Evolutionary conservation across 2,888 invertebrate genomes (phyloP).

Genomic region (Trachelus iudaicus): DNA sequence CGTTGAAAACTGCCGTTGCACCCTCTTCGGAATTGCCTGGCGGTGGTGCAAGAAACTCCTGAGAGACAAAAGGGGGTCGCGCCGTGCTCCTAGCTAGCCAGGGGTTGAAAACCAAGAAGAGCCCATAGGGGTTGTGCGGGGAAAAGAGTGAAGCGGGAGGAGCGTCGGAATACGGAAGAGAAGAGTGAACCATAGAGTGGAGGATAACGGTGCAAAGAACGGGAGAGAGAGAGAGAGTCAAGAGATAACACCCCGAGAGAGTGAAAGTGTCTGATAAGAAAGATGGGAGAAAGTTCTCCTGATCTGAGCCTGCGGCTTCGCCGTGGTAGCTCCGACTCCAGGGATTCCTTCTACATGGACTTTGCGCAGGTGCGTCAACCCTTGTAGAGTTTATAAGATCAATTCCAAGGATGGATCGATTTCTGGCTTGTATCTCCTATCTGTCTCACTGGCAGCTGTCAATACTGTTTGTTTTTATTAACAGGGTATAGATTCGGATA

Average conservation of each 20-base stretch:
- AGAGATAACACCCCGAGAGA: slow-evolving; percentile 14
- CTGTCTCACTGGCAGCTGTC: neutral
- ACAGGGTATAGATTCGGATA: slow-evolving; percentile 88
- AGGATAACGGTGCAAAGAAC: slow-evolving; percentile 12
- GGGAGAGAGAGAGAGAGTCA: slow-evolving; percentile 12
- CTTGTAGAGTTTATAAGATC: neutral
- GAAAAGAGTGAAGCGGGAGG: neutral
- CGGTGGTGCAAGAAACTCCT: slow-evolving; percentile 48
- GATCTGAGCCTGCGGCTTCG: slow-evolving; percentile 87
- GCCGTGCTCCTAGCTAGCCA: neutral
- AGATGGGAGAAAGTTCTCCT: slow-evolving; percentile 82
- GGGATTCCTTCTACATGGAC: slow-evolving; percentile 92
- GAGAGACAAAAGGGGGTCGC: slow-evolving; percentile 41
- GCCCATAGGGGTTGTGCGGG: slow-evolving; percentile 25
- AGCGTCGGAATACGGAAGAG: neutral
- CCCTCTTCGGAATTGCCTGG: slow-evolving; percentile 55
- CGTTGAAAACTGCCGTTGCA: slow-evolving; percentile 25
- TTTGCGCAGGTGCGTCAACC: slow-evolving; percentile 73
- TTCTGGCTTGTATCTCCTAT: neutral
- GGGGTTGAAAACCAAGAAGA: slow-evolving; percentile 26
- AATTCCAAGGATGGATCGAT: neutral
- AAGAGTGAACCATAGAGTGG: neutral
- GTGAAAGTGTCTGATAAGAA: slow-evolving; percentile 40
- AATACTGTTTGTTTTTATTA: neutral
- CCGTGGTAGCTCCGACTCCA: slow-evolving; percentile 86